phyloP scores from a whole-genome alignment of 2,113 vertebrate species.

The Tursiops truncatus region DNA sequence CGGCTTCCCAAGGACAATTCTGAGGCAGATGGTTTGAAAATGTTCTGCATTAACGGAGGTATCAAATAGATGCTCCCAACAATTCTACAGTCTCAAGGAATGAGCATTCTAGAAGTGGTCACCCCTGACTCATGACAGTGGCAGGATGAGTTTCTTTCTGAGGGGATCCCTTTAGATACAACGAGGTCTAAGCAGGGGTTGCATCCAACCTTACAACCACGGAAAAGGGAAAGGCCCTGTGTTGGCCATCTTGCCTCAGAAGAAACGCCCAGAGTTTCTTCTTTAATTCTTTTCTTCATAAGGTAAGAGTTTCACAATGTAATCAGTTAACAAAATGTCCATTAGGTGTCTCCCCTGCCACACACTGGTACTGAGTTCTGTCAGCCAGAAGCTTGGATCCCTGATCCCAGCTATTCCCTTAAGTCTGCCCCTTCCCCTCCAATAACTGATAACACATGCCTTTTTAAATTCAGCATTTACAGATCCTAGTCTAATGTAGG shows the following conservation, averaged over 20 bases:
- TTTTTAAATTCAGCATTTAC: not conserved
- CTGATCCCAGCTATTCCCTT: not conserved
- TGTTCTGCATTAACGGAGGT: not conserved
- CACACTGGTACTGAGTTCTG: not conserved
- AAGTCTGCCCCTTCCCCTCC: not conserved
- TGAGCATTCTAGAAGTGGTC: not conserved
- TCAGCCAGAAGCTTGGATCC: not conserved
- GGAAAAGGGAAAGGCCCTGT: not conserved
- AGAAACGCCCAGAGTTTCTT: not conserved
- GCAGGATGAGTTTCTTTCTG: not conserved
- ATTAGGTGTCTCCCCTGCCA: constrained; percentile 24
- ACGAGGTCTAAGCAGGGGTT: not conserved
- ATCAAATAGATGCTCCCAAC: not conserved
- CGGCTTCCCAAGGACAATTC: not conserved
- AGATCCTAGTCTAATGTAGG: not conserved
- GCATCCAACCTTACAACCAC: not conserved
- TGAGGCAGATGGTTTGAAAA: not conserved
- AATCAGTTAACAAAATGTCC: constrained; percentile 13
- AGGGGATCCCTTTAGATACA: not conserved
- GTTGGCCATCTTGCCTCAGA: not conserved
- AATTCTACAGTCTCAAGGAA: not conserved
- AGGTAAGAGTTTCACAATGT: not conserved
- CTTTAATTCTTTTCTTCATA: not conserved
- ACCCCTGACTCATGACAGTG: not conserved
- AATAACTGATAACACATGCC: not conserved